Base-by-base conservation (phyloP, 2,113 vertebrate species). In the Gobius niger region DNA sequence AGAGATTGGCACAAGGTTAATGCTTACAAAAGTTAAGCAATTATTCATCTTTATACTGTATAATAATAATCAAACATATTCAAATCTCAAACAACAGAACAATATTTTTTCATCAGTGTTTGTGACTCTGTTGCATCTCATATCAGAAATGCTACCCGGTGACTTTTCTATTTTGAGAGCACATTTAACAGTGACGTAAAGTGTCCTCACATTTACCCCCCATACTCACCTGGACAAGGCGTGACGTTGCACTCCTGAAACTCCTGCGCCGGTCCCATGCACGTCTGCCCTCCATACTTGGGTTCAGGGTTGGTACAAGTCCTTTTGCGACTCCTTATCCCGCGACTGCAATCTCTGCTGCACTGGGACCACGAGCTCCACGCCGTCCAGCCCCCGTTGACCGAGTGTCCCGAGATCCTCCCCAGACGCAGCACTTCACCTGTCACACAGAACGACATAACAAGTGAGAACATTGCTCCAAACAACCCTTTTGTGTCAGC, bases 201-300 rank as follows among this genome's bases (percentile, higher is more conserved):
- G 46, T 42, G 16, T 50, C 9, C 7, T 11, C 18, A 24, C 54
- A n/a, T 78, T 13, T 75, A 63, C 12, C 53, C 12, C 51, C 24
- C 24, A 4, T 34, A 34, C 89, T 90, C 82, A 98, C 97, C 96
- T 88, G 97, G 97, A 81, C 97, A 99, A 41, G 97, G 97, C 19
- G 95, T 90, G 68, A 96, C 92, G 87, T 99, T 99, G 81, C 97
- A 99, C 76, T 99, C 97, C 81, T 99, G 97, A 77, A 96, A 99
- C 69, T 99, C 97, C 59, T 96, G 89, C 1, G 96, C 91, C 0
- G 96, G 87, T 2, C 97, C 97, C 0, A 95, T 82, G 84, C 97
- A 99, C 16, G 94, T 93, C 82, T 96, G 86, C 7, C 97, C 97
- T 5, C 97, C 97, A 0, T 94, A 94, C 72, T 93, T 96, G 72